Conservation (phyloP, 2,113 vertebrate species). For the Oreochromis tanganicae region DNA sequence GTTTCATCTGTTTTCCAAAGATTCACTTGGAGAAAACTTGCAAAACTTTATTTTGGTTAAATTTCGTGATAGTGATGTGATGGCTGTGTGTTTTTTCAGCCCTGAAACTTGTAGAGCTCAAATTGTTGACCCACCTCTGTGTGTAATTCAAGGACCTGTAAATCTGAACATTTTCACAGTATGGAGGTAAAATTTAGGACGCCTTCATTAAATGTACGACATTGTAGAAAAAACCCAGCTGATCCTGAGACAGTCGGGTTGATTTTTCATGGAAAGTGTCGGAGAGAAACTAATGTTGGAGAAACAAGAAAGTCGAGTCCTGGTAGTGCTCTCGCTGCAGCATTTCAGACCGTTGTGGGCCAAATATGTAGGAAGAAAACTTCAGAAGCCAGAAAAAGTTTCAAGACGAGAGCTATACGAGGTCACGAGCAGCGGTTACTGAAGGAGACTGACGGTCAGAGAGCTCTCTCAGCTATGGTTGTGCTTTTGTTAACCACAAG, state of each 20-base stretch:
- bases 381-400: background rate
- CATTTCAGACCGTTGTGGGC: background rate
- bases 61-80: background rate
- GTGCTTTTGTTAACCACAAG: background rate
- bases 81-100: background rate
- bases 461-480: background rate
- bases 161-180: background rate
- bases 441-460: background rate
- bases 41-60: background rate
- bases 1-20: background rate
- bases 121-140: background rate
- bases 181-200: background rate
- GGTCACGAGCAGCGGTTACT: background rate
- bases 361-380: background rate
- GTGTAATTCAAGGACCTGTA: background rate
- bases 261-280: background rate
- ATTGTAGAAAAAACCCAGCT: background rate
- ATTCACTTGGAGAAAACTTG: background rate
- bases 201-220: background rate
- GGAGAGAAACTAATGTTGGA: background rate
- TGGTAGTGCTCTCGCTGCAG: background rate
- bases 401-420: background rate
- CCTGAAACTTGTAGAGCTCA: background rate
- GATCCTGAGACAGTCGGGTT: background rate
- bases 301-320: background rate